A percentile compares a stretch with the other conserved stretches of the same genome.
Conservation (phyloP, 2,888 invertebrate genomes). For the Cosmia pyralina region DNA sequence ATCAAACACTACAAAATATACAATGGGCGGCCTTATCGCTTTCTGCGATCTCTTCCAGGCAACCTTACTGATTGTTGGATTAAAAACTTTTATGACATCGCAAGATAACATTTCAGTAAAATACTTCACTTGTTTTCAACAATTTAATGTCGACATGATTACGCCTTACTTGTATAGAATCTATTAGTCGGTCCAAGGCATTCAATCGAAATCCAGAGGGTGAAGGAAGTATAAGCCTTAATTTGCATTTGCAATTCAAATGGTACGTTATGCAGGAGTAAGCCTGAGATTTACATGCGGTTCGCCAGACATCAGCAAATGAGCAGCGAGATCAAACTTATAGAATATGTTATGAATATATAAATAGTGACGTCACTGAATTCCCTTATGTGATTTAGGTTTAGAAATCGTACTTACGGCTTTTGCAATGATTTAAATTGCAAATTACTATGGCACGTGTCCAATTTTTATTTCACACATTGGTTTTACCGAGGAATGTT, state of each 20-base stretch:
- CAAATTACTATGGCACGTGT: slow-evolving; percentile 45
- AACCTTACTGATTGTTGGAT: no score
- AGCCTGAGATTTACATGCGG: slow-evolving; percentile 72
- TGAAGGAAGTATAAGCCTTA: slow-evolving; percentile 63
- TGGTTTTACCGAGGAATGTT: slow-evolving; percentile 19
- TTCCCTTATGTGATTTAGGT: slow-evolving; percentile 45
- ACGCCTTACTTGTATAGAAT: slow-evolving; percentile 45
- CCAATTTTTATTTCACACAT: slow-evolving; percentile 39
- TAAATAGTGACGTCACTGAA: slow-evolving; percentile 37
- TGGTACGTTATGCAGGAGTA: slow-evolving; percentile 70
- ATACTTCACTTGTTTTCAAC: slow-evolving; percentile 12
- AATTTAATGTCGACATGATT: slow-evolving; percentile 10
- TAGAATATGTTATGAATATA: slow-evolving; percentile 40
- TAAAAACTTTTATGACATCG: not conserved
- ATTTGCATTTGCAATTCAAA: slow-evolving; percentile 80
- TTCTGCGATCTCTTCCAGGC: no score
- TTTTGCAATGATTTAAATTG: slow-evolving; percentile 42
- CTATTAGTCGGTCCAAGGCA: slow-evolving; percentile 45
- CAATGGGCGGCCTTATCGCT: no score
- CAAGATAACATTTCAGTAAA: not conserved
- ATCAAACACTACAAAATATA: no score
- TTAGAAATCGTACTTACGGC: slow-evolving; percentile 29
- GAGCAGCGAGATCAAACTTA: slow-evolving; percentile 44
- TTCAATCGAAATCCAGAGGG: slow-evolving; percentile 48
- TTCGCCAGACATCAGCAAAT: slow-evolving; percentile 53